Evolutionary conservation across 2,113 vertebrate genomes (phyloP).

Genomic region (Calidris pygmaea): DNA sequence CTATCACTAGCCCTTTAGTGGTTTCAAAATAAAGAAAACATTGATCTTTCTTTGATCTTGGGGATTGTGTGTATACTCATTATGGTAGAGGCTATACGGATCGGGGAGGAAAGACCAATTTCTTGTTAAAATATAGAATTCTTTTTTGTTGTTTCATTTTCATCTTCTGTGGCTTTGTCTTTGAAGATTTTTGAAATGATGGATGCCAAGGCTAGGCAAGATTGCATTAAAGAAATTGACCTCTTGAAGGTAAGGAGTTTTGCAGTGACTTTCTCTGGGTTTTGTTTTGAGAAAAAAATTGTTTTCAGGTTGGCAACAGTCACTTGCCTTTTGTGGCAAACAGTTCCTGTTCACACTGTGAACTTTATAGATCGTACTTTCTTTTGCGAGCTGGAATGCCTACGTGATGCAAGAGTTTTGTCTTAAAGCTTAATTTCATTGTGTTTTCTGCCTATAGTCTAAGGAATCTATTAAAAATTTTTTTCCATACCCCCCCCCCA

Average conservation of each 20-base stretch:
- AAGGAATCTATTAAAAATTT: not conserved
- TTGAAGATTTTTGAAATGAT: slow-evolving; percentile 94
- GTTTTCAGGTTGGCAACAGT: not conserved
- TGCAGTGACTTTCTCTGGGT: not conserved
- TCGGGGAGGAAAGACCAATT: not conserved
- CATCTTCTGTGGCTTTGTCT: not conserved
- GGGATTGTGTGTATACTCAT: not conserved
- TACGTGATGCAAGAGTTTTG: not conserved
- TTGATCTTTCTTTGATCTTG: slow-evolving; percentile 4
- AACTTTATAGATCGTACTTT: not conserved
- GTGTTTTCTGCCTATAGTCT: not conserved
- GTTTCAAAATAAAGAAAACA: slow-evolving; percentile 23
- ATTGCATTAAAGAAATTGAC: slow-evolving; percentile 94
- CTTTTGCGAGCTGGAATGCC: not conserved
- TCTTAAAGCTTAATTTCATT: not conserved
- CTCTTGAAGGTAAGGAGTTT: slow-evolving; percentile 85
- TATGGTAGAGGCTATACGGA: not conserved
- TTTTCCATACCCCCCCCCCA: not conserved
- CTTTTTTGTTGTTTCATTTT: not conserved
- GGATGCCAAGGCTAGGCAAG: slow-evolving; percentile 92
- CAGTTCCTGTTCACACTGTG: not conserved
- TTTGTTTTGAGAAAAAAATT: not conserved
- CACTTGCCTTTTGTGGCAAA: not conserved
- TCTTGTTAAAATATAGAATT: not conserved
- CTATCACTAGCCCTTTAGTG: not conserved